Percentiles rank a stretch among this genome's conserved stretches.
phyloP scores from a whole-genome alignment of 2,113 vertebrate genomes.

The Gavialis gangeticus region DNA sequence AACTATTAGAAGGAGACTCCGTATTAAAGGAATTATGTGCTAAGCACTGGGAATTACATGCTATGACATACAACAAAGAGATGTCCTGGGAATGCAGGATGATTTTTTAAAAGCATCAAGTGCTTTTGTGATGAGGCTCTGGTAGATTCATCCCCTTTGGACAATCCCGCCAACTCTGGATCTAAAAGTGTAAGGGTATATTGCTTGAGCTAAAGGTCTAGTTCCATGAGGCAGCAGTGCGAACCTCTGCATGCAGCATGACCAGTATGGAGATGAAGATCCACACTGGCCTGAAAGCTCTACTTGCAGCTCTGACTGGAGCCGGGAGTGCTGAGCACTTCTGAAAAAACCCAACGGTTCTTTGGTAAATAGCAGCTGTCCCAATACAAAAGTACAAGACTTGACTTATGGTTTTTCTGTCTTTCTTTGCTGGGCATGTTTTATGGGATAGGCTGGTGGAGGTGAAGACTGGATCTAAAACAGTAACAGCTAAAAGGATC shows the following conservation, averaged over 20 bases:
- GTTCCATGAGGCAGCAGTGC: not conserved
- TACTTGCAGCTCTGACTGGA: not conserved
- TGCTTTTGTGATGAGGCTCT: not conserved
- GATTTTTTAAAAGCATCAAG: not conserved
- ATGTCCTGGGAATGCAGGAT: not conserved
- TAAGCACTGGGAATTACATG: not conserved
- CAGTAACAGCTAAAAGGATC: not conserved
- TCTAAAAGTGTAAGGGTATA: not conserved
- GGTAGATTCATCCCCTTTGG: not conserved
- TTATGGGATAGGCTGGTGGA: not conserved
- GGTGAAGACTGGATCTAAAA: not conserved
- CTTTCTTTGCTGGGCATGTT: not conserved
- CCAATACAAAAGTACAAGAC: fast-evolving
- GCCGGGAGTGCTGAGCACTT: not conserved
- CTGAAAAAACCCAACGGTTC: not conserved
- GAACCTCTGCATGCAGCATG: not conserved
- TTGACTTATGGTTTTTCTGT: not conserved
- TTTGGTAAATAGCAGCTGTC: no score
- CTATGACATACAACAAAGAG: not conserved
- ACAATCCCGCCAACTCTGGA: not conserved
- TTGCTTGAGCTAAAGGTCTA: fast-evolving
- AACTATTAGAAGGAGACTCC: fast-evolving
- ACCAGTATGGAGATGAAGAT: slow-evolving; percentile 61
- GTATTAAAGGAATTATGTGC: not conserved
- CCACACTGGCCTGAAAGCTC: slow-evolving; percentile 3